Conservation (phyloP, 2,797 vertebrate species). For the Enteromius mattozi region DNA sequence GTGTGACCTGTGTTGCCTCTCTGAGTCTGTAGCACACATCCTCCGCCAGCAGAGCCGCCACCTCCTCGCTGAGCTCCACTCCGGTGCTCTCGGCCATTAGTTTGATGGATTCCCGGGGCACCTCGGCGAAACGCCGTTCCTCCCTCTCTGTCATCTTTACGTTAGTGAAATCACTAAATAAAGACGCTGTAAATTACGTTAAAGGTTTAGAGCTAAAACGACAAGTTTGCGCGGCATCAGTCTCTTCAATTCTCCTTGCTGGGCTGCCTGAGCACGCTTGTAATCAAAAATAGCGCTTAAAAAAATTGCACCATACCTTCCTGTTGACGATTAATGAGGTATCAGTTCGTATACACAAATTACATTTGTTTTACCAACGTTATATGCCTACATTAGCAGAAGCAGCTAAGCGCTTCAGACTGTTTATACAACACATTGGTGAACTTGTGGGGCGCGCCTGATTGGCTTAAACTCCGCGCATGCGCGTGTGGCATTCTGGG, state of each 20-base stretch:
- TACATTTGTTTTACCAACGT: neutral
- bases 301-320: neutral
- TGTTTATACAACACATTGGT: neutral
- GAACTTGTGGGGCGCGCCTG: neutral
- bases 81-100: conserved; percentile 89
- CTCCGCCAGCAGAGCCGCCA: conserved; percentile 87
- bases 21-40: conserved; percentile 92
- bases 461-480: conserved; percentile 5
- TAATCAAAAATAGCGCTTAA: neutral
- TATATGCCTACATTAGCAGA: neutral
- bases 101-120: conserved; percentile 87
- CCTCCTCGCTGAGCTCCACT: conserved; percentile 87
- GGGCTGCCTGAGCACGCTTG: neutral
- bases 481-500: neutral
- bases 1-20: conserved; percentile 87
- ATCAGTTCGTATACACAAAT: neutral
- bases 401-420: neutral
- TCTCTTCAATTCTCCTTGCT: neutral
- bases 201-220: neutral
- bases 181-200: neutral
- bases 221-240: neutral
- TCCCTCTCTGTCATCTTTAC: conserved; percentile 87
- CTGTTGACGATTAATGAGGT: neutral
- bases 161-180: neutral
- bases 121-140: conserved; percentile 91